Conservation (phyloP, 2,113 vertebrate genomes). For the Muntiacus muntjak region DNA sequence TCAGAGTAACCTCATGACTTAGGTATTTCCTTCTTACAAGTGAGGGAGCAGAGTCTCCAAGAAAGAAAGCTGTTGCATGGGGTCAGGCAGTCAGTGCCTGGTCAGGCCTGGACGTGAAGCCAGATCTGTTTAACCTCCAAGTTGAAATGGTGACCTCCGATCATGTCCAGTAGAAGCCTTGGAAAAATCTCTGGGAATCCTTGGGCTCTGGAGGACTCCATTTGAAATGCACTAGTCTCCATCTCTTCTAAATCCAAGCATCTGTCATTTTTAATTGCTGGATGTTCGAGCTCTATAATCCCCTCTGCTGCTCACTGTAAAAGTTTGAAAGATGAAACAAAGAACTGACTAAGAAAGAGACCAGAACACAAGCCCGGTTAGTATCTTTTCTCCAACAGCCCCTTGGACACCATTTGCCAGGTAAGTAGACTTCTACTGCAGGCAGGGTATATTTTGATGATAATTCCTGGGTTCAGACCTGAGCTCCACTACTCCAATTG, state of each 20-base stretch:
- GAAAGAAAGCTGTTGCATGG: background rate
- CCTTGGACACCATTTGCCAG: no score
- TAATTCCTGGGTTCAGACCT: background rate
- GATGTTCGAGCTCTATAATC: background rate
- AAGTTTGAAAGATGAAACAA: background rate
- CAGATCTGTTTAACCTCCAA: background rate
- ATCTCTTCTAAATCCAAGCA: background rate
- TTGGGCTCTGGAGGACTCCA: fast-evolving
- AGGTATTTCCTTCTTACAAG: background rate
- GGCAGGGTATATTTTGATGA: background rate
- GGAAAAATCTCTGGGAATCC: background rate
- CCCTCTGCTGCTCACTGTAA: background rate
- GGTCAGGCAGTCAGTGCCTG: background rate
- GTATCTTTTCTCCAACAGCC: background rate
- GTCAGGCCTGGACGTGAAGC: background rate
- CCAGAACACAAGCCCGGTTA: background rate
- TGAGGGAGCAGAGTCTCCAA: background rate
- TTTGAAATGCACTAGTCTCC: background rate
- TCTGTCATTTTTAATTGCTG: background rate
- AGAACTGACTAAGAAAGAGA: background rate
- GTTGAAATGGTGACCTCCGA: background rate
- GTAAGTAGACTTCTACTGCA: background rate
- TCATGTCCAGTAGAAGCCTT: background rate
- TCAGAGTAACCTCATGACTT: background rate
- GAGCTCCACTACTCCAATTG: background rate